Evolutionary conservation across 2,113 vertebrate species (phyloP).

Genomic region (Otolemur garnettii): DNA sequence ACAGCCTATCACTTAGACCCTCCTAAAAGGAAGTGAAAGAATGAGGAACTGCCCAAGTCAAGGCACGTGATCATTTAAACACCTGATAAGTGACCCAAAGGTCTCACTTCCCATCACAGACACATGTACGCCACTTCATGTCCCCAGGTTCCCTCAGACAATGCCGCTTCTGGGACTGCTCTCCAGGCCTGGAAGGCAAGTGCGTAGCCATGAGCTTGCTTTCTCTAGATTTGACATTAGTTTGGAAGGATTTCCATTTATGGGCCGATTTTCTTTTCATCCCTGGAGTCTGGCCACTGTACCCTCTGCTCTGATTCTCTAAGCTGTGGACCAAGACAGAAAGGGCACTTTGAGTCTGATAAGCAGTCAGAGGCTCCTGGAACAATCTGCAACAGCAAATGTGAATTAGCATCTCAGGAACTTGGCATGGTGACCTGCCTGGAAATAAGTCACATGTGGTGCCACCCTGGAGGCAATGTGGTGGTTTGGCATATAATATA

Average conservation of each 20-base stretch:
- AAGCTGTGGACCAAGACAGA: neutral
- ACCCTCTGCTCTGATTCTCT: neutral
- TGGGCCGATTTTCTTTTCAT: neutral
- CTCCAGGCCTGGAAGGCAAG: neutral
- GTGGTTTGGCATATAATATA: neutral
- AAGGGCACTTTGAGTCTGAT: neutral
- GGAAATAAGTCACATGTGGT: neutral
- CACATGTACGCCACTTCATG: no score
- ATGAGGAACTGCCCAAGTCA: neutral
- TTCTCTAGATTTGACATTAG: neutral
- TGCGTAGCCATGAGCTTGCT: neutral
- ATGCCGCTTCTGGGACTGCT: neutral
- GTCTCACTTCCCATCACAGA: fast-evolving
- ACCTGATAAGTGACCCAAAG: neutral
- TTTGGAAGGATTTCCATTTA: neutral
- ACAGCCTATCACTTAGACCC: neutral
- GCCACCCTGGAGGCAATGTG: neutral
- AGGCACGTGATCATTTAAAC: neutral
- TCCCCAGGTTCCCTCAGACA: neutral
- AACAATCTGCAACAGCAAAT: neutral
- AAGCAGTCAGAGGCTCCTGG: neutral
- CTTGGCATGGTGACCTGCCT: neutral
- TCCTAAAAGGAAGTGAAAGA: neutral
- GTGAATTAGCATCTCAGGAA: neutral
- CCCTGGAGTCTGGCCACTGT: neutral